Percentiles rank a stretch among this genome's conserved stretches.
Evolutionary conservation across 2,113 vertebrate species (phyloP).

Genomic region (Microcebus lehilahytsara): DNA sequence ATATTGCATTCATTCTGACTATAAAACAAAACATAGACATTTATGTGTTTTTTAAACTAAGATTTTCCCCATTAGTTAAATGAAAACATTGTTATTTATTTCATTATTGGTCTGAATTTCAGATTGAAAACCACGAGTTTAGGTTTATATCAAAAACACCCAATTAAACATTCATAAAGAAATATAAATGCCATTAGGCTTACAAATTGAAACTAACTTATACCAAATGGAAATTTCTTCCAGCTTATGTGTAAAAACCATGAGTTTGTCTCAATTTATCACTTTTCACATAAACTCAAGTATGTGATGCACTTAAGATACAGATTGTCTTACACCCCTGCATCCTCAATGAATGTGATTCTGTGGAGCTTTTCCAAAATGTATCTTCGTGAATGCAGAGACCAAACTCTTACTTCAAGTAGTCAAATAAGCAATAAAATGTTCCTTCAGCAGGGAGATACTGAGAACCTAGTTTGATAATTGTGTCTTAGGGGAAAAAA

Average conservation of each 20-base stretch:
- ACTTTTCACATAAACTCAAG: neutral
- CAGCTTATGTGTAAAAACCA: neutral
- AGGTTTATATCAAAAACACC: neutral
- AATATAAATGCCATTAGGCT: neutral
- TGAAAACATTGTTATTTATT: neutral
- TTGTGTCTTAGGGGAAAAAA: slow-evolving; percentile 33
- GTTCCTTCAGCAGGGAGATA: neutral
- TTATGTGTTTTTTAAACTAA: slow-evolving; percentile 11
- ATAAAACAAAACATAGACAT: neutral
- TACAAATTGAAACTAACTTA: neutral
- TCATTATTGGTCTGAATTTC: neutral
- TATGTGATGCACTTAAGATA: neutral
- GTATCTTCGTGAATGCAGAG: neutral
- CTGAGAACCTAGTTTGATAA: neutral
- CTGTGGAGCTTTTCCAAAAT: neutral
- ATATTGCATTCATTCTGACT: neutral
- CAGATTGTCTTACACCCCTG: neutral
- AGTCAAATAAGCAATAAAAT: neutral
- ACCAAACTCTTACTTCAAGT: neutral
- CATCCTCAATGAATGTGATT: neutral
- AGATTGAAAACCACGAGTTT: neutral
- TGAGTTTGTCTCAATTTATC: neutral
- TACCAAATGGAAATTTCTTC: neutral
- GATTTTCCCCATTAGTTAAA: neutral
- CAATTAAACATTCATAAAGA: slow-evolving; percentile 1